Percentiles rank a stretch among this genome's conserved stretches.
Evolutionary conservation across 2,888 invertebrate genomes (phyloP).

Genomic region (Gnatocerus cornutus): DNA sequence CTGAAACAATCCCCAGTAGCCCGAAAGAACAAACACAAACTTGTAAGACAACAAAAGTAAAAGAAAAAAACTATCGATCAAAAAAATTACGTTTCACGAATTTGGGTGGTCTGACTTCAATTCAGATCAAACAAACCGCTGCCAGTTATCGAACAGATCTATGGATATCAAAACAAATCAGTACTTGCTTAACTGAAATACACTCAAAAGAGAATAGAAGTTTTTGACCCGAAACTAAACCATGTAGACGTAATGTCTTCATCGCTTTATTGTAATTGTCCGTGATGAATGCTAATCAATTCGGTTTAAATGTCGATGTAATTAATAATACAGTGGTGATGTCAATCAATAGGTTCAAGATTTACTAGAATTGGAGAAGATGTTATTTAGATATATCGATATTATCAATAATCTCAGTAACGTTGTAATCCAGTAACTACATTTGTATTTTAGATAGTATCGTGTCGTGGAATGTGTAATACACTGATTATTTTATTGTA

Average conservation of each 20-base stretch:
- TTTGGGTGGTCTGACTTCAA: constrained; percentile 49
- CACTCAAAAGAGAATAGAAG: constrained; percentile 15
- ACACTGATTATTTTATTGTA: constrained; percentile 19
- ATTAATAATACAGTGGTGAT: constrained; percentile 5
- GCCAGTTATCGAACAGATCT: constrained; percentile 44
- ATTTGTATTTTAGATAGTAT: constrained; percentile 24
- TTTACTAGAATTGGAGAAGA: neutral
- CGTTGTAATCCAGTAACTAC: constrained; percentile 10
- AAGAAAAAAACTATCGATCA: constrained; percentile 17
- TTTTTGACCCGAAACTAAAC: constrained; percentile 30
- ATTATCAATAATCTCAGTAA: constrained; percentile 26
- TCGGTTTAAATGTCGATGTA: constrained; percentile 1
- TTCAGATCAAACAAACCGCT: constrained; percentile 48
- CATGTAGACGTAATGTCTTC: constrained; percentile 30
- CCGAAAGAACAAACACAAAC: constrained; percentile 40
- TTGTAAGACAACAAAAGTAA: constrained; percentile 37
- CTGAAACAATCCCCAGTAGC: constrained; percentile 42
- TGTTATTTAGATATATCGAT: constrained; percentile 17
- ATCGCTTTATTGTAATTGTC: constrained; percentile 35
- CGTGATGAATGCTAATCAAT: constrained; percentile 37
- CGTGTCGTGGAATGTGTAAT: constrained; percentile 17
- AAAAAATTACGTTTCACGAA: constrained; percentile 46
- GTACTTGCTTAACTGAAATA: constrained; percentile 36
- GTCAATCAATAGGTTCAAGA: constrained; percentile 4
- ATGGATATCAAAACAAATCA: constrained; percentile 46